A percentile compares a stretch with the other conserved stretches of the same genome.
Evolutionary conservation across 2,113 vertebrate genomes (phyloP).

Genomic region (Chlorodrepanis virens): DNA sequence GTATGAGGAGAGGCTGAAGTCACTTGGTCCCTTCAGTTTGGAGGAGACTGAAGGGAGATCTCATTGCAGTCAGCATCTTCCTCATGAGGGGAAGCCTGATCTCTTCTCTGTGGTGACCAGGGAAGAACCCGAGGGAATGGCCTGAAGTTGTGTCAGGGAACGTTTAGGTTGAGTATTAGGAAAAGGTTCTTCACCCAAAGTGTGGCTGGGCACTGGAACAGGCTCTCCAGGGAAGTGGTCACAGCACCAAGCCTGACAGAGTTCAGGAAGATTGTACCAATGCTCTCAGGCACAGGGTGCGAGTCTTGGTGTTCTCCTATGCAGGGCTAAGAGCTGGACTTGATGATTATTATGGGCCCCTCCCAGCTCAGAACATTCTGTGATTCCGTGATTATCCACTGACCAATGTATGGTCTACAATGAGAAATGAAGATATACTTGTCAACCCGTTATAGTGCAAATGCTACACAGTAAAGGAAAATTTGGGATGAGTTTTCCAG

Average conservation of each 20-base stretch:
- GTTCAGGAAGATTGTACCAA: background rate
- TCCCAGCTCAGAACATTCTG: background rate
- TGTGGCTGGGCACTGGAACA: background rate
- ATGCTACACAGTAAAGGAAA: background rate
- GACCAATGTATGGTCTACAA: background rate
- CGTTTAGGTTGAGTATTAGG: background rate
- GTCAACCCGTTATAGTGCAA: background rate
- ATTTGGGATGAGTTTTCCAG: background rate
- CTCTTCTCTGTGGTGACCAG: background rate
- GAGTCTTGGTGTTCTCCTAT: background rate
- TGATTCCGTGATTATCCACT: background rate
- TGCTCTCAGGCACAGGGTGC: background rate
- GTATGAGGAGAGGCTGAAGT: background rate
- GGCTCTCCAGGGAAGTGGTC: background rate
- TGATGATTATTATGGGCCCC: background rate
- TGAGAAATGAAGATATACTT: background rate
- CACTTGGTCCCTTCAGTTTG: background rate
- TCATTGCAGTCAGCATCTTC: background rate
- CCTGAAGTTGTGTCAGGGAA: background rate
- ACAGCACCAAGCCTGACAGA: background rate
- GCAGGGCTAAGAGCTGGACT: no score
- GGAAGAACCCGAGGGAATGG: fast-evolving
- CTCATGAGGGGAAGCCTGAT: background rate
- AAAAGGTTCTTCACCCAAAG: background rate
- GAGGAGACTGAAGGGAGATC: background rate